Conservation (phyloP, 2,888 invertebrate species). For the Hyles lineata region DNA sequence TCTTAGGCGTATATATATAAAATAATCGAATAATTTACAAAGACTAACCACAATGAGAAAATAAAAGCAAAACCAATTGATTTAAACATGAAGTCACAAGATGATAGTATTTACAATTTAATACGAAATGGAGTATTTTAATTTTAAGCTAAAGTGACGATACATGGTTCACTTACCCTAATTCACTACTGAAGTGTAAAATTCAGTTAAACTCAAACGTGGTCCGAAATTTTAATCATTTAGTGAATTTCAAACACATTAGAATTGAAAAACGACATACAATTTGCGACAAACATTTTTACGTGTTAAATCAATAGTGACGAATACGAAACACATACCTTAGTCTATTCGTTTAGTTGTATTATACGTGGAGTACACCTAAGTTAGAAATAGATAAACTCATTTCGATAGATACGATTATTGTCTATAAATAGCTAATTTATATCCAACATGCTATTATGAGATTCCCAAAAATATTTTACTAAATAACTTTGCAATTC, state of each 20-base stretch:
- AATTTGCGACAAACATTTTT: neutral
- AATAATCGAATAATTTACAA: conserved; percentile 36
- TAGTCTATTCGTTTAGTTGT: conserved; percentile 6
- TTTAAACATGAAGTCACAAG: conserved; percentile 14
- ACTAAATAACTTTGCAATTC: conserved; percentile 8
- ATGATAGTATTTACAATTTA: conserved; percentile 10
- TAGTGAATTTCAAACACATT: neutral
- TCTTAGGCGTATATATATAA: conserved; percentile 62
- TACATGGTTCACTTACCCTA: neutral
- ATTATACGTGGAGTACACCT: conserved; percentile 1
- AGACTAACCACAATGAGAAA: neutral
- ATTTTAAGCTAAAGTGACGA: neutral
- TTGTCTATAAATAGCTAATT: conserved; percentile 32
- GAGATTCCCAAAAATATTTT: neutral
- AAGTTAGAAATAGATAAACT: conserved; percentile 5
- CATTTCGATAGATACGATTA: conserved; percentile 30
- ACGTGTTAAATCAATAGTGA: neutral
- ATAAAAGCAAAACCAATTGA: neutral
- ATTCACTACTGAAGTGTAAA: neutral
- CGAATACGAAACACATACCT: neutral
- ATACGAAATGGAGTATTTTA: neutral
- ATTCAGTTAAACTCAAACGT: neutral
- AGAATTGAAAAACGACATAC: neutral
- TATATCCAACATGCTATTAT: conserved; percentile 1
- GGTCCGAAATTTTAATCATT: neutral